phyloP scores from a whole-genome alignment of 2,113 vertebrate genomes.

The Dicerorhinus sumatrensis region DNA sequence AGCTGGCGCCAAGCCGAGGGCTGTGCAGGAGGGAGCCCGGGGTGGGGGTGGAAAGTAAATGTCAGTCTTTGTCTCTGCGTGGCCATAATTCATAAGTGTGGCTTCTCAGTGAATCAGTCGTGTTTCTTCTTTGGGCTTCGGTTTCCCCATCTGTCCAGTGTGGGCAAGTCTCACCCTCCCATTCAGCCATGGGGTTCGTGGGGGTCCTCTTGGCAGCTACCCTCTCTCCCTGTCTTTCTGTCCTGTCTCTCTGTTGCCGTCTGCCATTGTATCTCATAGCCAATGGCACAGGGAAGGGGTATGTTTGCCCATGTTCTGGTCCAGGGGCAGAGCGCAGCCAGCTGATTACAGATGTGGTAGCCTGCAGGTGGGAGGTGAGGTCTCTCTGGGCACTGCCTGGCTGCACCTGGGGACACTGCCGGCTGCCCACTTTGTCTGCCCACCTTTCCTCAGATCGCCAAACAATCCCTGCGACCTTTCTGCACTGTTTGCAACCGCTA shows the following conservation, averaged over 20 bases:
- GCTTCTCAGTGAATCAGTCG: background rate
- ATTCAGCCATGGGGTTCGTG: background rate
- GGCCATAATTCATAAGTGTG: rapidly evolving
- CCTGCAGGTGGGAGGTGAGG: background rate
- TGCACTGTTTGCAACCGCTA: slow-evolving; percentile 95
- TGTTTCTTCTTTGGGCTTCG: background rate
- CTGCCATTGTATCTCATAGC: background rate
- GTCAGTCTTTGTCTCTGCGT: background rate
- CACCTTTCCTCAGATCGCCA: slow-evolving; percentile 88
- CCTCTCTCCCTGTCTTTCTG: background rate
- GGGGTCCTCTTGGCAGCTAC: background rate
- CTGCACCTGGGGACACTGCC: background rate
- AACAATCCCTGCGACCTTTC: slow-evolving; percentile 91
- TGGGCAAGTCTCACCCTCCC: background rate
- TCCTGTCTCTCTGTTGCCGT: background rate
- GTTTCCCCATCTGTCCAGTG: background rate
- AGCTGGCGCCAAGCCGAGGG: background rate
- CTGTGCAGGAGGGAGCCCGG: background rate
- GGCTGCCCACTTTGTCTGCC: background rate
- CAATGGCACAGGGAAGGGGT: background rate
- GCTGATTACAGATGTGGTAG: background rate
- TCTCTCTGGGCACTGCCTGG: background rate
- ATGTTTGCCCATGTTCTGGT: background rate
- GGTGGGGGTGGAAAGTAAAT: rapidly evolving
- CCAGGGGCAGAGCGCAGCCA: background rate